These are phyloP conservation scores for Zaprionus ornatus DNA, from an alignment of 1,140 invertebrate species.

Conservation along the genomic window DNA sequence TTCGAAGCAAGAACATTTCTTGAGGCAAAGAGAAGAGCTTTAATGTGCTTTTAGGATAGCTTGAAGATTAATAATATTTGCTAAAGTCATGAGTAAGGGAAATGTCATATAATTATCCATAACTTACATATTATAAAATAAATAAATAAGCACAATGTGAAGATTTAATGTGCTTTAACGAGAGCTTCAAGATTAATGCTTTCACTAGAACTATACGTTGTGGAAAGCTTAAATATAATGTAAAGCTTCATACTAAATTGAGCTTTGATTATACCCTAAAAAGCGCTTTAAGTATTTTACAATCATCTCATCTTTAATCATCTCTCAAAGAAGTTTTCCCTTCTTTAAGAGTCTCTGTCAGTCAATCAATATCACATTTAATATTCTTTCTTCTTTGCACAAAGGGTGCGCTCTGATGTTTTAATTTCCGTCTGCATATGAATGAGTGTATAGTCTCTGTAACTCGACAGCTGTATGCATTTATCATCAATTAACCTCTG, in stretches of 20 bases:
- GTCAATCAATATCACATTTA: conserved; percentile 8
- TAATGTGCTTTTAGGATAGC: background rate
- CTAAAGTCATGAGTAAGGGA: background rate
- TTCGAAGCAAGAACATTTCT: background rate
- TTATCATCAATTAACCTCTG: conserved; percentile 79
- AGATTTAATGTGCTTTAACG: conserved; percentile 6
- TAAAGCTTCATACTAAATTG: background rate
- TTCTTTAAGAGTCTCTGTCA: background rate
- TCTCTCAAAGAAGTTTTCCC: background rate
- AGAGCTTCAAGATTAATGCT: no score
- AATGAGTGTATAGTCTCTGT: background rate
- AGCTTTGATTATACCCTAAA: background rate
- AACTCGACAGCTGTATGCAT: conserved; percentile 33
- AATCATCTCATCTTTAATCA: background rate
- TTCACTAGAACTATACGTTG: no score
- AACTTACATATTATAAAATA: no score
- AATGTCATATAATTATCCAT: background rate
- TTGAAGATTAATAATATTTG: background rate
- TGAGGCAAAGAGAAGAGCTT: background rate
- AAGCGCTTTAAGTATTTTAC: background rate
- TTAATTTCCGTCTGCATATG: conserved; percentile 53
- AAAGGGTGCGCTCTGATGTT: conserved; percentile 49
- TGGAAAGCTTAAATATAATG: no score
- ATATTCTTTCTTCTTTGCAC: conserved; percentile 9
- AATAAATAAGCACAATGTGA: no score